Evolutionary conservation across 2,888 invertebrate species (phyloP).

Genomic region (Hyalella azteca): DNA sequence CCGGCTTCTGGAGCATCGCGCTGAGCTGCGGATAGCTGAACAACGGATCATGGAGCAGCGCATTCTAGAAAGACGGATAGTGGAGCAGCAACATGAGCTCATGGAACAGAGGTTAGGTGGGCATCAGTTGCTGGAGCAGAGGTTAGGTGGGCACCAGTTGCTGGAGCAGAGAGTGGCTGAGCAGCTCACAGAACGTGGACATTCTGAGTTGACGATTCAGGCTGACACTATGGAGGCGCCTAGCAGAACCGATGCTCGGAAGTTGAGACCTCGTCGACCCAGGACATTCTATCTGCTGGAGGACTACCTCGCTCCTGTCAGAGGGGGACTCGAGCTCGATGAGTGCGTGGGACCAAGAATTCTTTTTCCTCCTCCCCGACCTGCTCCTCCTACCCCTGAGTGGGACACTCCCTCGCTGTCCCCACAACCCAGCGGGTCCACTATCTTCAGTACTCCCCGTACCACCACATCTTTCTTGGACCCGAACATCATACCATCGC

Average conservation of each 20-base stretch:
- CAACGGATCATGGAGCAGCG: background rate
- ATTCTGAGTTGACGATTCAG: conserved; percentile 45
- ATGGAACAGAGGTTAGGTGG: conserved; percentile 10
- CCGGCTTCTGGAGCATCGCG: conserved; percentile 1
- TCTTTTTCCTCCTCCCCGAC: conserved; percentile 50
- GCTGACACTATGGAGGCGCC: conserved; percentile 39
- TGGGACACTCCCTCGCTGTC: conserved; percentile 57
- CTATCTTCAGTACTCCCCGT: conserved; percentile 19
- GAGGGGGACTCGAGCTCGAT: conserved; percentile 51
- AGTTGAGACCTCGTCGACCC: conserved; percentile 42
- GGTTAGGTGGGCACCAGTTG: conserved; percentile 2
- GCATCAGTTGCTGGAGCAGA: background rate
- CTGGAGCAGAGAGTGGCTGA: conserved; percentile 45
- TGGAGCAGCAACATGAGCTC: conserved; percentile 4
- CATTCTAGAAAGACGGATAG: conserved; percentile 25
- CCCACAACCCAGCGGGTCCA: conserved; percentile 42
- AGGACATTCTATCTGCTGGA: conserved; percentile 54
- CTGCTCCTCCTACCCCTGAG: conserved; percentile 54
- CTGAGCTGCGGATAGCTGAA: conserved; percentile 13
- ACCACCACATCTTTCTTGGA: conserved; percentile 40
- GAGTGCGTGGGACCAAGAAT: conserved; percentile 55
- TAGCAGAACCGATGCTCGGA: background rate
- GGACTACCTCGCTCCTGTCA: conserved; percentile 54
- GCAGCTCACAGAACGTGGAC: conserved; percentile 41
- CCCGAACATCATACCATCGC: conserved; percentile 47